phyloP scores from a whole-genome alignment of 2,888 invertebrate genomes.

The Zeuzera pyrina region DNA sequence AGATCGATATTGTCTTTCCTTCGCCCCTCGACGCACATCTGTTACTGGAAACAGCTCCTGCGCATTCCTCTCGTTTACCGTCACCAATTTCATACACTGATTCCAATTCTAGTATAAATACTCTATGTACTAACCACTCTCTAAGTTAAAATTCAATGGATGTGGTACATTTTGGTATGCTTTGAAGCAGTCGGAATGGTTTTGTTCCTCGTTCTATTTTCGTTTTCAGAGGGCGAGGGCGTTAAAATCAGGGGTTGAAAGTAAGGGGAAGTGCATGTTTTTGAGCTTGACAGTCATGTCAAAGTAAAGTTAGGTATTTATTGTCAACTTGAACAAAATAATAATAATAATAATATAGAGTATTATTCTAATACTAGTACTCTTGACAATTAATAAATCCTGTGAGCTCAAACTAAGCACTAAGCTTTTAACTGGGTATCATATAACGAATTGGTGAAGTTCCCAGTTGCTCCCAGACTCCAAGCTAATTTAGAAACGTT shows the following conservation, averaged over 20 bases:
- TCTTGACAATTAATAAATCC: not conserved
- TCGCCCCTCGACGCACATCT: constrained; percentile 48
- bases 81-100: not conserved
- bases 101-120: not conserved
- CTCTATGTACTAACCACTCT: too few species aligned
- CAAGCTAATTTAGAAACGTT: too few species aligned
- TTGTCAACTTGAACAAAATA: not conserved
- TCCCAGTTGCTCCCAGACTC: too few species aligned
- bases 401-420: too few species aligned
- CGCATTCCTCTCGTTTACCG: not conserved
- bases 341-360: not conserved
- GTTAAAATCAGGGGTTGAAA: constrained; percentile 13
- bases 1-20: constrained; percentile 61
- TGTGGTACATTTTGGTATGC: not conserved
- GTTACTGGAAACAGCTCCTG: constrained; percentile 19
- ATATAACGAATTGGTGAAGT: too few species aligned
- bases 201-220: constrained; percentile 21
- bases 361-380: not conserved
- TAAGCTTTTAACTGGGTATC: too few species aligned
- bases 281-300: not conserved
- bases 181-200: not conserved
- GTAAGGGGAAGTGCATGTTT: constrained; percentile 7
- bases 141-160: not conserved
- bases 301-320: not conserved
- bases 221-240: constrained; percentile 21